Conservation (phyloP, 2,888 invertebrate genomes). For the Pecten maximus region DNA sequence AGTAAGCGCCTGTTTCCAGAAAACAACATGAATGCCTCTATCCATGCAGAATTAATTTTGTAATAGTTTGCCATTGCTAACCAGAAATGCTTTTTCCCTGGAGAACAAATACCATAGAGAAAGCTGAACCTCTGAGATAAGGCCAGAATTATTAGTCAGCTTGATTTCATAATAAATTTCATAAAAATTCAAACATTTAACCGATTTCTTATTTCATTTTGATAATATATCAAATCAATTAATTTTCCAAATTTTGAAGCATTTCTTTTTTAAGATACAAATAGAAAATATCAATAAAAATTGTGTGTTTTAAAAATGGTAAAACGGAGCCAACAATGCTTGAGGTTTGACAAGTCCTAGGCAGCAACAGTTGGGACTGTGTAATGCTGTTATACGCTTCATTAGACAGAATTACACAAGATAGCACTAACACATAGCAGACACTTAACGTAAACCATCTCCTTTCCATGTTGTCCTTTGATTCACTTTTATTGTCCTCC, state of each 20-base stretch:
- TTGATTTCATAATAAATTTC: neutral
- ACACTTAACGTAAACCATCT: neutral
- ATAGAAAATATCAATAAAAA: neutral
- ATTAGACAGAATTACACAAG: constrained; percentile 25
- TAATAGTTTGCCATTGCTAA: neutral
- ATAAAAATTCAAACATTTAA: too few species aligned
- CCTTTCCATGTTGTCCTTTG: neutral
- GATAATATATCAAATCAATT: neutral
- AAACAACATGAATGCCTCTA: neutral
- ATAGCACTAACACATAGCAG: neutral
- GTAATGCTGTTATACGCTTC: constrained; percentile 23
- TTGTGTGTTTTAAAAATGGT: neutral
- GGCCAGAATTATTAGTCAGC: neutral
- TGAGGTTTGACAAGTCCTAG: neutral
- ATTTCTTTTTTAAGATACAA: neutral
- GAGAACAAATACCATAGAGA: neutral
- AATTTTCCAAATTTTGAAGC: neutral
- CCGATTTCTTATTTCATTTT: neutral
- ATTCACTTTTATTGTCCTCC: constrained; percentile 5
- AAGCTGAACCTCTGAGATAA: neutral
- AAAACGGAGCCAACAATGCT: neutral
- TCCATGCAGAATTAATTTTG: constrained; percentile 8
- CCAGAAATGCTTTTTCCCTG: constrained; percentile 11
- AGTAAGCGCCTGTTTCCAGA: neutral
- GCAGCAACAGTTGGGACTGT: neutral